Base-by-base conservation (phyloP, 1,140 invertebrate species). In the Xylocopa sonorina region DNA sequence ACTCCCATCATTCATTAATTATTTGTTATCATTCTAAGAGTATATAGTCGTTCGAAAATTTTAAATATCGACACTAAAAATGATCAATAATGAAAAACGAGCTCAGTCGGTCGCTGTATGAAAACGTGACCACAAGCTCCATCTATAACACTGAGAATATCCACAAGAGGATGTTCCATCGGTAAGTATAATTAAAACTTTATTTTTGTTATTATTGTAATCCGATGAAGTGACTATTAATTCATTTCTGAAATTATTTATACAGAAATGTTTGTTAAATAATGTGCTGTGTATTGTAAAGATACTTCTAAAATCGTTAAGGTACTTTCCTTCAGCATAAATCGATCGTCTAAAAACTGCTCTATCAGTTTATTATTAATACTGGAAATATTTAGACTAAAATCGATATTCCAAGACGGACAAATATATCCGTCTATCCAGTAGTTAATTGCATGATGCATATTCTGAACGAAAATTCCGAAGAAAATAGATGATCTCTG, bases 381-480 rank as follows among this genome's bases (percentile, higher is more conserved):
- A 16, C 21, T 16, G 27, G 38, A 60, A 38, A 71, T 34, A 18
- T 50, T 60, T 71, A 41, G 21, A 32, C 38, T 21, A 41, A 38
- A 55, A 29, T 71, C 43, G 55, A 71, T 77, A 50, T 69, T 48
- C 18, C 7, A 38, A 29, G 1, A 14, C 0, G 34, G 18, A 24
- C 38, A 41, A 58, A 60, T 69, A 46, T 60, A 69, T 57, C 63
- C 32, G 50, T 69, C 32, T 60, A 69, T 57, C 63, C 32, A 12
- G 3, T 14, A 9, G n/a, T 2, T 41, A 69, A 60, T 27, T 24
- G n/a, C n/a, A 3, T 46, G 21, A 24, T 78, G 18, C 10, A 71
- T 71, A 69, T 58, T 48, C 24, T 27, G 66, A 29, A 14, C 4
- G 14, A 6, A n/a, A 10, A 34, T 0, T 1, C 4, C 9, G 29